Evolutionary conservation across 2,113 vertebrate species (phyloP), one percentile per base, ranked within the genome.

Genomic region (Dendropsophus ebraccatus): DNA sequence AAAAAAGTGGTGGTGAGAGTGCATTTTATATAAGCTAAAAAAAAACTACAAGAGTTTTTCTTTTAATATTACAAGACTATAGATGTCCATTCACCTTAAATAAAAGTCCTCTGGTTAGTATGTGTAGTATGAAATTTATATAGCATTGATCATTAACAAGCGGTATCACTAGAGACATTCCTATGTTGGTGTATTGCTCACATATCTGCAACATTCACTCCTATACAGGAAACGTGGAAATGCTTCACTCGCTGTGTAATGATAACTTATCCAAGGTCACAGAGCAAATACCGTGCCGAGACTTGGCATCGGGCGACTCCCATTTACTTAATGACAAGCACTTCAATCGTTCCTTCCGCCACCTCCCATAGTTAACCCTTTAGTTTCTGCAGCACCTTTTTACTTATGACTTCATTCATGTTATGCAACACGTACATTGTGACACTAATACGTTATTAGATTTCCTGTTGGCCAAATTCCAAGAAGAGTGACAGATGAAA

Each of bases 261-360:
- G 11, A 58, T 56, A 47, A 25, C 54, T 84, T 76, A 32, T 47
- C 23, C 83, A 84, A 84, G 83, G 83, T 65, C 83, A 76, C 25
- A 54, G 49, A 47, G 56, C 60, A 76, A 76, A 54, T 41, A 28
- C n/a, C 37, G 7, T 50, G 41, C 62, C 54, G 10, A 60, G 78
- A 58, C 76, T 62, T 81, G 17, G 47, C 67, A 84, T 25, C 14
- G 32, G 52, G 35, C 82, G 62, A 23, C 72, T 76, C 72, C 72
- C 72, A 62, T 47, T 75, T 76, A 84, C 37, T 84, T 84, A 62
- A 65, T 84, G 72, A 60, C 56, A 65, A 76, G 35, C 25, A 30
- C 77, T 41, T 79, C 60, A 58, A 41, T 60, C 19, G 41, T 32
- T n/a, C 1, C 49, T 41, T 60, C 30, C 14, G n/a, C 23, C 10